Conservation (phyloP, 2,113 vertebrate genomes). For the Pteropus alecto region DNA sequence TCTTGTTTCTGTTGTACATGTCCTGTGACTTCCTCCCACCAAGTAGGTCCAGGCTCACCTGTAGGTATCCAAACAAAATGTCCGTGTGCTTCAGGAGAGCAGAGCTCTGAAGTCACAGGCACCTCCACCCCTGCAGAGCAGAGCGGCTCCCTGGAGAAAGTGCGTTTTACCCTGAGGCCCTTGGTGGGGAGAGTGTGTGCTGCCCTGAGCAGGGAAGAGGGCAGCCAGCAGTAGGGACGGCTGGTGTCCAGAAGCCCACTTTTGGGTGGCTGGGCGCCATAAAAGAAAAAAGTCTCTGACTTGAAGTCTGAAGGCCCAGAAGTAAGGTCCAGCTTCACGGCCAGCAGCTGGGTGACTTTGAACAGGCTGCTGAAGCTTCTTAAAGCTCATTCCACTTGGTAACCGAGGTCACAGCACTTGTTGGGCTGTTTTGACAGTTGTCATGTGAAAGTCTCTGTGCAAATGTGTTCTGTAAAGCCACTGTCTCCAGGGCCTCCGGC, state of each 20-base stretch:
- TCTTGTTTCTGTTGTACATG: background rate
- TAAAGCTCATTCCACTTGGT: background rate
- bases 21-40: background rate
- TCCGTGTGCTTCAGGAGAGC: background rate
- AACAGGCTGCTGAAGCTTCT: background rate
- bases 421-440: background rate
- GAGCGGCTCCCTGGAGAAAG: background rate
- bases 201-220: background rate
- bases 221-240: background rate
- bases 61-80: background rate
- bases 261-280: background rate
- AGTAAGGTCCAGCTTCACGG: background rate
- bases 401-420: background rate
- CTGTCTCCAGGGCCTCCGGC: background rate
- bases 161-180: background rate
- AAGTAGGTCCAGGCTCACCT: background rate
- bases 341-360: background rate
- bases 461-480: background rate
- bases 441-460: background rate
- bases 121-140: background rate
- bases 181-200: accelerated
- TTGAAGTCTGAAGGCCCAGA: background rate
- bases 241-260: background rate
- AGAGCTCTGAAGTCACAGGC: background rate
- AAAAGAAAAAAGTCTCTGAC: background rate